Evolutionary conservation across 2,797 vertebrate species (phyloP).

Genomic region (Ciconia nigra): DNA sequence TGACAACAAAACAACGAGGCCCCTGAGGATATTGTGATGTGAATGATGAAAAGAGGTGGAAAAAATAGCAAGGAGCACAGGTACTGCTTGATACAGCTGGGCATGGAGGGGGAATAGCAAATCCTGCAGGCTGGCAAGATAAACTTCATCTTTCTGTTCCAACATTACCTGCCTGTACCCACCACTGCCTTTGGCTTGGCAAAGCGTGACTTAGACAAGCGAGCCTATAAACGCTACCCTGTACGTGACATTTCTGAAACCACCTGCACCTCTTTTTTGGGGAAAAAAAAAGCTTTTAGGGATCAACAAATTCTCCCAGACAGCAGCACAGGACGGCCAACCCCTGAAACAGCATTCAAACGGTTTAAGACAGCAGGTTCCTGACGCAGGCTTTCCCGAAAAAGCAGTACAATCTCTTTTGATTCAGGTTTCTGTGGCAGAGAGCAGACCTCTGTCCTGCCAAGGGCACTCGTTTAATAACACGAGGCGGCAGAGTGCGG

Average conservation of each 20-base stretch:
- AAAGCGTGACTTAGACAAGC: not conserved
- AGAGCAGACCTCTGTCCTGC: not conserved
- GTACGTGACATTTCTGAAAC: not conserved
- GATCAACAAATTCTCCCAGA: not conserved
- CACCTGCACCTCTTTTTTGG: rapidly evolving
- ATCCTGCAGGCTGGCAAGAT: not conserved
- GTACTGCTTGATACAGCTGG: rapidly evolving
- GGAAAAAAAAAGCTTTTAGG: not conserved
- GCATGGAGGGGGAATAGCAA: not conserved
- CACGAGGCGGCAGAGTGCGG: not conserved
- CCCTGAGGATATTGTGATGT: not conserved
- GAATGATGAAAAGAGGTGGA: not conserved
- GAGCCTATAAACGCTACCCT: not conserved
- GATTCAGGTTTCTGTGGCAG: not conserved
- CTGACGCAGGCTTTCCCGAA: not conserved
- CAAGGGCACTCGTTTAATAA: not conserved
- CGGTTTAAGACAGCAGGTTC: rapidly evolving
- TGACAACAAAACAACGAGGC: not conserved
- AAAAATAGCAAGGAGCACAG: not conserved
- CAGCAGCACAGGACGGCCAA: not conserved
- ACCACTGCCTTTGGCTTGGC: not conserved
- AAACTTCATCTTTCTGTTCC: rapidly evolving
- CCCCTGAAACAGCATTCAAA: not conserved
- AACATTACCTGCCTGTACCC: rapidly evolving
- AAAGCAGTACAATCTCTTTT: not conserved